phyloP scores from a whole-genome alignment of 2,888 invertebrate genomes.

The Criorhina ranunculi region DNA sequence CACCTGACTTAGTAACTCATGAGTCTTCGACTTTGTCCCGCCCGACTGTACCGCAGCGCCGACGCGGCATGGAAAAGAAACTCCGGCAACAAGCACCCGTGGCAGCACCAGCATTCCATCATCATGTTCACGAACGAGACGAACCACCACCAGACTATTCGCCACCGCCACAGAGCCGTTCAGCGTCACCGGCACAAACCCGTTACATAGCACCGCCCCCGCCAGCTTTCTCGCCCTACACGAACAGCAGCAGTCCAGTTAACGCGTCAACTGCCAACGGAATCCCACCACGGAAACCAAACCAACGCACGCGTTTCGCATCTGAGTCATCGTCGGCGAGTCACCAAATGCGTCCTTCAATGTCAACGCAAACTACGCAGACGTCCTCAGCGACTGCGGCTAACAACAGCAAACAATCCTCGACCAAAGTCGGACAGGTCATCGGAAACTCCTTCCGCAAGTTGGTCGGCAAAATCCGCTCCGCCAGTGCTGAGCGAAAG shows the following conservation, averaged over 20 bases:
- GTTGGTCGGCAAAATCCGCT: conserved; percentile 92
- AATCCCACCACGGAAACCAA: conserved; percentile 83
- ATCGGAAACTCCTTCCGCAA: conserved; percentile 93
- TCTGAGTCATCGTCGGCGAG: conserved; percentile 82
- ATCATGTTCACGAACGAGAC: conserved; percentile 82
- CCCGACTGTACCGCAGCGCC: conserved; percentile 88
- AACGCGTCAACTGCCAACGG: conserved; percentile 84
- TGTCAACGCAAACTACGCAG: conserved; percentile 82
- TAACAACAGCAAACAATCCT: conserved; percentile 78
- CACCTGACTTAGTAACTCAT: conserved; percentile 46
- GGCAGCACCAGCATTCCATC: conserved; percentile 83
- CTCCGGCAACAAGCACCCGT: conserved; percentile 83
- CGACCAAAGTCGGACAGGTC: conserved; percentile 86
- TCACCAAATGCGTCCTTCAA: conserved; percentile 78
- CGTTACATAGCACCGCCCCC: conserved; percentile 79
- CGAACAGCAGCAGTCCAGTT: conserved; percentile 79
- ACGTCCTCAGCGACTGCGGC: conserved; percentile 82
- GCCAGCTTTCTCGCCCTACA: conserved; percentile 67
- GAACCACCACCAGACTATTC: conserved; percentile 91
- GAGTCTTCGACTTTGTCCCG: conserved; percentile 80
- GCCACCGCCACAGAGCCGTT: conserved; percentile 86
- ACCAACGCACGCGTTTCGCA: conserved; percentile 90
- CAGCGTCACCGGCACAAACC: conserved; percentile 82
- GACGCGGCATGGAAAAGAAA: conserved; percentile 86
- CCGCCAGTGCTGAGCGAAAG: conserved; percentile 89